Evolutionary conservation across 1,140 invertebrate species (phyloP).

Genomic region (Helicorthomorpha holstii): DNA sequence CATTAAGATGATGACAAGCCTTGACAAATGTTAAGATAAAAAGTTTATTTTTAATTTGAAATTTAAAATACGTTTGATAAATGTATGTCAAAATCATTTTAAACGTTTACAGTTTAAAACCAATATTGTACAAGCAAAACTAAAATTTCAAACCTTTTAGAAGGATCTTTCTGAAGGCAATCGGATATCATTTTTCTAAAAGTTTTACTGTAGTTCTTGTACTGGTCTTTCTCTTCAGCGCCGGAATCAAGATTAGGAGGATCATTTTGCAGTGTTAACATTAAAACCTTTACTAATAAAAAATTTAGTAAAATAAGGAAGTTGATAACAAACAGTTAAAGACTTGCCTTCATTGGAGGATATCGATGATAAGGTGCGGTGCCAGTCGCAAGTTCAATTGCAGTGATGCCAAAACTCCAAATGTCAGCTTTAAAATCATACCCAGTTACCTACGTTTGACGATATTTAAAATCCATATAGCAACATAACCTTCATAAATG

Average conservation of each 20-base stretch:
- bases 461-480: not conserved
- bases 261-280: constrained; percentile 96
- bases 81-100: no score
- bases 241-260: constrained; percentile 90
- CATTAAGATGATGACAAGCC: no score
- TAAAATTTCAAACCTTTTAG: constrained; percentile 53
- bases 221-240: constrained; percentile 93
- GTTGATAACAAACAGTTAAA: not conserved
- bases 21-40: no score
- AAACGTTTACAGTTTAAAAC: no score
- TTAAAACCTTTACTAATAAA: constrained; percentile 42
- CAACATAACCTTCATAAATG: not conserved
- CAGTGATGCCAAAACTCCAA: constrained; percentile 98
- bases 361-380: constrained; percentile 98
- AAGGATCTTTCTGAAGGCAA: constrained; percentile 86
- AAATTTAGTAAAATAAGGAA: not conserved
- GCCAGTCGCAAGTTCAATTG: constrained; percentile 96
- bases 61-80: no score
- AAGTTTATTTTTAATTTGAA: no score
- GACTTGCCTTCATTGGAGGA: constrained; percentile 84
- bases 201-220: constrained; percentile 92
- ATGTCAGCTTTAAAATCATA: constrained; percentile 99
- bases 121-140: no score
- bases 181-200: constrained; percentile 91
- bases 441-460: constrained; percentile 58